Percentiles rank a stretch among this genome's conserved stretches.
Evolutionary conservation across 92 coral and sea anemone species (phyloP).

Genomic region (Umimayanthus kanabou): DNA sequence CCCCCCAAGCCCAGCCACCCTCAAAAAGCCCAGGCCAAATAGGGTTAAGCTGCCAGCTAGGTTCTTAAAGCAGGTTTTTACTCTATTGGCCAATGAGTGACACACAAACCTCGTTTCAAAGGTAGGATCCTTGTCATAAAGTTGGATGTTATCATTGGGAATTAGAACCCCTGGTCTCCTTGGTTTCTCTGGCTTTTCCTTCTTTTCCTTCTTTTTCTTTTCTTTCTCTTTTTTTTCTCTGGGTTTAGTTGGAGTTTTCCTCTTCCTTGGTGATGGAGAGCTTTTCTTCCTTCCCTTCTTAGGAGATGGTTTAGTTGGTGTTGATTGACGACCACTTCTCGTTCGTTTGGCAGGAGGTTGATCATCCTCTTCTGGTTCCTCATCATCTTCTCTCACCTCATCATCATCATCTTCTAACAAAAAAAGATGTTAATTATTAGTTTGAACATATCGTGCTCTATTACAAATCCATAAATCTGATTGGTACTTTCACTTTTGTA

Average conservation of each 20-base stretch:
- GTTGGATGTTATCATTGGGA: slow-evolving; percentile 65
- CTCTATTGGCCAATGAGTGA: background rate
- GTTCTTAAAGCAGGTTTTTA: too few relatives aligned
- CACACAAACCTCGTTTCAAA: slow-evolving; percentile 78
- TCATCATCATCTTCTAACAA: background rate
- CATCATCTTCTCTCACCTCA: slow-evolving; percentile 54
- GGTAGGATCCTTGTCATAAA: slow-evolving; percentile 76
- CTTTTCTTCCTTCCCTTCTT: slow-evolving; percentile 51
- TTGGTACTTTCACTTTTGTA: too few relatives aligned
- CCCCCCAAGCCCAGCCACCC: too few relatives aligned
- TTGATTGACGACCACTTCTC: slow-evolving; percentile 54
- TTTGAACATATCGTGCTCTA: slow-evolving; percentile 12
- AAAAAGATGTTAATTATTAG: background rate
- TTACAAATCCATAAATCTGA: too few relatives aligned
- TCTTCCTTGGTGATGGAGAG: slow-evolving; percentile 60
- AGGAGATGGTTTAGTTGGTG: slow-evolving; percentile 60
- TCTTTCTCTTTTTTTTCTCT: slow-evolving; percentile 50
- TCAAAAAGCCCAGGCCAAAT: too few relatives aligned
- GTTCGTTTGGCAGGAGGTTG: slow-evolving; percentile 90
- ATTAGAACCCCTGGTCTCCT: slow-evolving; percentile 78
- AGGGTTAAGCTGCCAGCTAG: too few relatives aligned
- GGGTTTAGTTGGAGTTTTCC: slow-evolving; percentile 56
- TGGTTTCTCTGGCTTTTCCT: slow-evolving; percentile 59
- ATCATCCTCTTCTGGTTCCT: slow-evolving; percentile 65
- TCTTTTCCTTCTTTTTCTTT: slow-evolving; percentile 47